A percentile compares a stretch with the other conserved stretches of the same genome.
phyloP scores from a whole-genome alignment of 2,113 vertebrate species.

The Murina feae region DNA sequence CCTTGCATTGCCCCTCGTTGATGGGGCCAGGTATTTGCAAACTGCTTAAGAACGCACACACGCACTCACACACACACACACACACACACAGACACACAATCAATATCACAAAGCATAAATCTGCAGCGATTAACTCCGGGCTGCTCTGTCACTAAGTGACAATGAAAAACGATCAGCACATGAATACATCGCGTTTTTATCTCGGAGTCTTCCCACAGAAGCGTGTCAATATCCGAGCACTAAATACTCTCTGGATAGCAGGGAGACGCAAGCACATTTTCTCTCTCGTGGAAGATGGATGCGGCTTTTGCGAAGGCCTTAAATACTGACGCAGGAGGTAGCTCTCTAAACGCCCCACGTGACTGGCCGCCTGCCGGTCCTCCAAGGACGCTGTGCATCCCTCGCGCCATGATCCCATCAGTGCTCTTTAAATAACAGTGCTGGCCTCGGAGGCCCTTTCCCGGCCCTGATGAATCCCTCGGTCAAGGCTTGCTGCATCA shows the following conservation, averaged over 20 bases:
- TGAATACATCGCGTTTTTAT: constrained; percentile 81
- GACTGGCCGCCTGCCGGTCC: constrained; percentile 51
- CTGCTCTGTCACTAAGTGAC: constrained; percentile 81
- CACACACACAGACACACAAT: constrained; percentile 54
- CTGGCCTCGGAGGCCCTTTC: constrained; percentile 51
- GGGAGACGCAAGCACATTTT: constrained; percentile 69
- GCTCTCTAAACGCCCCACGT: constrained; percentile 72
- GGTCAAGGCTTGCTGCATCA: constrained; percentile 21
- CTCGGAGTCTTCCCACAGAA: constrained; percentile 83
- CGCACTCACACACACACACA: no score
- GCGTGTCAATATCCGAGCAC: constrained; percentile 80
- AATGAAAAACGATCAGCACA: constrained; percentile 81
- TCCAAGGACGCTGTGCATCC: constrained; percentile 58
- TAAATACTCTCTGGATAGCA: constrained; percentile 82
- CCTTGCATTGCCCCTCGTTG: not conserved
- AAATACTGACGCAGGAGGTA: constrained; percentile 73
- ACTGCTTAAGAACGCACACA: not conserved
- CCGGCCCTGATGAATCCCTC: constrained; percentile 59
- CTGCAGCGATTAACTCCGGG: constrained; percentile 78
- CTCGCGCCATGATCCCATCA: constrained; percentile 62
- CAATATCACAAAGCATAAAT: constrained; percentile 83
- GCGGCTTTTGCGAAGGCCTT: constrained; percentile 71
- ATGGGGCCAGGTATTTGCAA: constrained; percentile 59
- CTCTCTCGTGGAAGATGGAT: constrained; percentile 76
- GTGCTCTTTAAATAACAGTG: constrained; percentile 72